A percentile compares a stretch with the other conserved stretches of the same genome.
These are phyloP conservation scores for Papilio machaon DNA, from an alignment of 1,140 invertebrate genomes.

Conservation along the genomic window DNA sequence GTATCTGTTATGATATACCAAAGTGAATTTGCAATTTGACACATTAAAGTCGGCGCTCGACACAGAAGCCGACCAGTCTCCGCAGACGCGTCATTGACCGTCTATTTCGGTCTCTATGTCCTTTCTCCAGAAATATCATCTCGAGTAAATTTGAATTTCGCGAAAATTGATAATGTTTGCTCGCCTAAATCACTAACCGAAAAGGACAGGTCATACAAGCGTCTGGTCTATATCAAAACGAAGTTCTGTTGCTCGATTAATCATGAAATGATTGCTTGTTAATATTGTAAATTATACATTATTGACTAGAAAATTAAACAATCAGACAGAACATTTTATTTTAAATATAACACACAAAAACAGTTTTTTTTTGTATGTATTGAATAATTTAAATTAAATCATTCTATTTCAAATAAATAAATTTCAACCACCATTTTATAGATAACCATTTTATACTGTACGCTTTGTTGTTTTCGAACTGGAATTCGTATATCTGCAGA, in stretches of 20 bases:
- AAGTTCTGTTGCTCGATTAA: not conserved
- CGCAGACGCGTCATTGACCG: conserved; percentile 65
- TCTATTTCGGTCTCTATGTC: conserved; percentile 68
- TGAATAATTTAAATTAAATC: not conserved
- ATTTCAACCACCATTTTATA: not conserved
- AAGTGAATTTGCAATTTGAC: conserved; percentile 39
- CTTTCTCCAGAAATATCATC: conserved; percentile 71
- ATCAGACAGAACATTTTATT: too few relatives aligned
- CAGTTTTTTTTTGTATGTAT: not conserved
- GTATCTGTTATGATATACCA: conserved; percentile 33
- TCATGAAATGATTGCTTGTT: not conserved
- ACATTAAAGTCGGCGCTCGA: conserved; percentile 41
- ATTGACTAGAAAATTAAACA: not conserved
- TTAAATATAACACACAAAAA: too few relatives aligned
- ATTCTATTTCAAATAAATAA: not conserved
- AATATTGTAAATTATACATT: not conserved
- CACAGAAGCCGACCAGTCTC: conserved; percentile 45
- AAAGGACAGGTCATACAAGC: not conserved
- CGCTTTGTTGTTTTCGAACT: not conserved
- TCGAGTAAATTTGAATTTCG: conserved; percentile 47
- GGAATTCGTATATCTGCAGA: not conserved
- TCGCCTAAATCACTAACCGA: conserved; percentile 21
- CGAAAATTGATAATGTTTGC: conserved; percentile 31
- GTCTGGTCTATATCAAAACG: conserved; percentile 7
- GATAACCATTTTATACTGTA: not conserved